These are phyloP conservation scores for Xanthorhoe spadicearia DNA, from an alignment of 2,888 invertebrate genomes.

Conservation along the genomic window DNA sequence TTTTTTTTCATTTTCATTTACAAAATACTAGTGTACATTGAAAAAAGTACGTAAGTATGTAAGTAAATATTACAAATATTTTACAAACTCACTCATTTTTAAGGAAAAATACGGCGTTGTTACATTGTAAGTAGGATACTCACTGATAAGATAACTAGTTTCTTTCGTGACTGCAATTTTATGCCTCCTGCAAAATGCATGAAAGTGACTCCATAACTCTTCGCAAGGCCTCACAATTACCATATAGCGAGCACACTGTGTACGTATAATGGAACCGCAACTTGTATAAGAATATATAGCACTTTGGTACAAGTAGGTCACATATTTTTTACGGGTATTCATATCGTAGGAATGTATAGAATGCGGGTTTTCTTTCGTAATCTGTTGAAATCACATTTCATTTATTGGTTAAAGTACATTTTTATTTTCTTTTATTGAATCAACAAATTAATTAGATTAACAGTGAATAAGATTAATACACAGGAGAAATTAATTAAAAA, in stretches of 20 bases:
- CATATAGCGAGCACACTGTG: slow-evolving; percentile 25
- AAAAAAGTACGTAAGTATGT: too few species aligned
- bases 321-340: not conserved
- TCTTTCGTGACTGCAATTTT: slow-evolving; percentile 31
- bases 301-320: slow-evolving; percentile 15
- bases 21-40: too few species aligned
- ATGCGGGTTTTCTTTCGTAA: not conserved
- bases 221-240: slow-evolving; percentile 30
- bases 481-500: not conserved
- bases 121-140: not conserved
- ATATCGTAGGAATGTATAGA: not conserved
- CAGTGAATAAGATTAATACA: not conserved
- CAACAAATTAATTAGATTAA: not conserved
- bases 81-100: not conserved
- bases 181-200: slow-evolving; percentile 26
- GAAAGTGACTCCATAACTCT: slow-evolving; percentile 34
- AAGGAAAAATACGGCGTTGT: not conserved
- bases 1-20: too few species aligned
- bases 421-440: not conserved
- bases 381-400: not conserved
- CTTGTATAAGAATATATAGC: slow-evolving; percentile 10
- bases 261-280: slow-evolving; percentile 12
- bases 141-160: slow-evolving; percentile 24
- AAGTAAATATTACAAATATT: not conserved
- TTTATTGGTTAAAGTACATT: not conserved